Evolutionary conservation across 2,113 vertebrate genomes (phyloP).

Genomic region (Ginglymostoma cirratum): DNA sequence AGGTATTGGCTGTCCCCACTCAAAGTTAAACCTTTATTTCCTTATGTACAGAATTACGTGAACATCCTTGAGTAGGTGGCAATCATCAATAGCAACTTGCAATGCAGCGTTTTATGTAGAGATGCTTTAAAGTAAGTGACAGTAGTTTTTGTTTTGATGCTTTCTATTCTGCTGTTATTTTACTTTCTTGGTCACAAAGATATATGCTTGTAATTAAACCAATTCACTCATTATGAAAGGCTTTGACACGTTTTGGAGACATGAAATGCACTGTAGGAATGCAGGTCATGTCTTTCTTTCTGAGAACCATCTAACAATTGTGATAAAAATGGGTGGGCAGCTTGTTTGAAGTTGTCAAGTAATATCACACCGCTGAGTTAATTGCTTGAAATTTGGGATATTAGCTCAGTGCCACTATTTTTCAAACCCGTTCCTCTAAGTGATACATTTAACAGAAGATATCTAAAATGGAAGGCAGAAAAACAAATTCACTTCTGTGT

Average conservation of each 20-base stretch:
- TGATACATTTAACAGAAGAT: not conserved
- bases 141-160: not conserved
- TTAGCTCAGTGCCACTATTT: not conserved
- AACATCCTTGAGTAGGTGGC: not conserved
- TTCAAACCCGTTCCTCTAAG: not conserved
- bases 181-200: not conserved
- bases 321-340: not conserved
- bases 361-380: not conserved
- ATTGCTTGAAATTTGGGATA: not conserved
- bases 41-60: not conserved
- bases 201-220: not conserved
- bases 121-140: not conserved
- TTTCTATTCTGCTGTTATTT: not conserved
- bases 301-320: not conserved
- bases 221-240: not conserved
- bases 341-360: not conserved
- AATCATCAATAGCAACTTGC: not conserved
- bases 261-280: not conserved
- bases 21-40: not conserved
- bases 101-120: not conserved
- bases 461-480: not conserved
- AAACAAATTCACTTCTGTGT: not conserved
- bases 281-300: not conserved
- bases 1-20: not conserved
- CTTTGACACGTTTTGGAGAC: not conserved